Base-by-base conservation (phyloP, 2,797 vertebrate species). In the Malurus leucopterus region DNA sequence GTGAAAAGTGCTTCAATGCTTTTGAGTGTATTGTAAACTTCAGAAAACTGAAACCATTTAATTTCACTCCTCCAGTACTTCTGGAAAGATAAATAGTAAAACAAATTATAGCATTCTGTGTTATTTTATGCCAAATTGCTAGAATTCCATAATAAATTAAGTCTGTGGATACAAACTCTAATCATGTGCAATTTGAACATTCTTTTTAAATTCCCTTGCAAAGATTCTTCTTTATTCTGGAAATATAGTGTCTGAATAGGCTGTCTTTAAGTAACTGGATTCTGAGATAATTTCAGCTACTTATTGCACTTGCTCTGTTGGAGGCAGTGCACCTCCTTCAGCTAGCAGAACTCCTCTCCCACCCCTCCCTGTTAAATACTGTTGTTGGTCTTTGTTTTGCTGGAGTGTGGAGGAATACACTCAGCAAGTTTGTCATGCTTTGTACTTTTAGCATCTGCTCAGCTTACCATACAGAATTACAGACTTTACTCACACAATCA, bases 1-100 rank as follows among this genome's bases (percentile, higher is more conserved):
- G 20, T 50, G 70, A 88, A 84, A 71, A 72, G 18, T 57, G 75
- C 24, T 78, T 70, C 49, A 51, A 40, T 71, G 50, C 53, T 90
- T 92, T 85, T 3, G 5, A 89, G 50, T 64, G 19, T 68, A 70
- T 81, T 86, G 26, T 93, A 91, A 89, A 91, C 64, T 81, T 36
- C 26, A 84, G 70, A 84, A 92, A 90, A 63, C 46, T 50, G 47
- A 53, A 91, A 71, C 43, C 3, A 8, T 86, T 91, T 86, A 44
- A 90, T 78, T 90, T 92, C 9, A 44, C 76, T 84, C 8, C 23
- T 75, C 17, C 23, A 32, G 19, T 63, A 67, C n/a, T 90, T 41
- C 54, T 89, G 71, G 64, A 95, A 92, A 67, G 26, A 19, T 84
- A 91, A 95, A 81, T 73, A 86, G 62, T 68, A 75, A 86, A 86